A percentile compares a stretch with the other conserved stretches of the same genome.
These are phyloP conservation scores for Tetanocera ferruginea DNA, from an alignment of 2,888 invertebrate genomes.

Conservation along the genomic window DNA sequence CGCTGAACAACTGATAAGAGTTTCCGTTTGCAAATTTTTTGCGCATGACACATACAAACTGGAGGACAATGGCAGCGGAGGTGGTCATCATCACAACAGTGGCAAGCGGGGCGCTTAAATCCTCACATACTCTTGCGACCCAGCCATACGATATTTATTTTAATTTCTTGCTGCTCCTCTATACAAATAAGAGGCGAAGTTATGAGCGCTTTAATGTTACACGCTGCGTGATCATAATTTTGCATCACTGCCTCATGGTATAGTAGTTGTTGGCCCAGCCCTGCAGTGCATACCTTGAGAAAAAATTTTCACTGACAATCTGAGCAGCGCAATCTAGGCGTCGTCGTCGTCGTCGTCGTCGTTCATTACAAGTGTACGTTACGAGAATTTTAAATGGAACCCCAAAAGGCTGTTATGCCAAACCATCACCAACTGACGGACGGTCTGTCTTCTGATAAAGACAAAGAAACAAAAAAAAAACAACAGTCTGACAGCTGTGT, in stretches of 20 bases:
- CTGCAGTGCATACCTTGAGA: conserved; percentile 11
- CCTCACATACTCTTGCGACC: not conserved
- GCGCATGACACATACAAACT: not conserved
- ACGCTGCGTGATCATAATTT: conserved; percentile 15
- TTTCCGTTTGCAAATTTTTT: not conserved
- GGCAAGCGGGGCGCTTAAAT: not conserved
- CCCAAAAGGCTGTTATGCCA: not conserved
- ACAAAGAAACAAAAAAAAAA: not conserved
- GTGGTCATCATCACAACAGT: not conserved
- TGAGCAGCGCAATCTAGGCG: conserved; percentile 33
- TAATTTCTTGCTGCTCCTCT: conserved; percentile 30
- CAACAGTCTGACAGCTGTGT: not conserved
- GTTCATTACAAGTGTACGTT: conserved; percentile 41
- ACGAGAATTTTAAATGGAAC: conserved; percentile 33
- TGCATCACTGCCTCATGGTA: not conserved
- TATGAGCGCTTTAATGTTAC: conserved; percentile 12
- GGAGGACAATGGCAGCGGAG: not conserved
- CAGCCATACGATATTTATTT: conserved; percentile 34
- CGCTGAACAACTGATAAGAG: not conserved
- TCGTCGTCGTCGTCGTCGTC: too few relatives aligned
- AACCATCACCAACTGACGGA: not conserved
- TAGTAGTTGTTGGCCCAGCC: conserved; percentile 10
- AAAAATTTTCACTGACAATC: conserved; percentile 10
- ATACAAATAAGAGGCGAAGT: conserved; percentile 35
- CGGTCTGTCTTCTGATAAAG: not conserved